These are phyloP conservation scores for Scaptomyza reducta DNA, from an alignment of 2,888 invertebrate genomes.

Conservation along the genomic window DNA sequence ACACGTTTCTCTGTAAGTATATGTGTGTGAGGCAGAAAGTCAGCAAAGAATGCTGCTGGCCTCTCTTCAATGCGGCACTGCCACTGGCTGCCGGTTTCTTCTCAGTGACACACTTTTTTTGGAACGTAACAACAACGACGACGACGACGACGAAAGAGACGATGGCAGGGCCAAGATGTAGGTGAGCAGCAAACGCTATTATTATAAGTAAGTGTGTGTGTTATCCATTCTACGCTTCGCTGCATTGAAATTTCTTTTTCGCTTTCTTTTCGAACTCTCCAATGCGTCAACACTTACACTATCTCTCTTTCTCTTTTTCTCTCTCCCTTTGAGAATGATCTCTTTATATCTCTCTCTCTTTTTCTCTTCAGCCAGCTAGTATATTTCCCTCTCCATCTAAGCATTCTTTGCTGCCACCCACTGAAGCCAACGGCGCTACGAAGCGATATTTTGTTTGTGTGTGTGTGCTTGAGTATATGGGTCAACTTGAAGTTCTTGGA, in stretches of 20 bases:
- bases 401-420: conserved; percentile 55
- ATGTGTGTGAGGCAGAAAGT: conserved; percentile 56
- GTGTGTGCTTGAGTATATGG: conserved; percentile 54
- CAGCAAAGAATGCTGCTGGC: conserved; percentile 62
- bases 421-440: conserved; percentile 26
- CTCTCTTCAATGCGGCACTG: conserved; percentile 47
- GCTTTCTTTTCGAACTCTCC: conserved; percentile 74
- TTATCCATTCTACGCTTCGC: conserved; percentile 74
- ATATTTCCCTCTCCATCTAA: conserved; percentile 13
- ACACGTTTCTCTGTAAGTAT: not conserved
- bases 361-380: conserved; percentile 1
- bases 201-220: conserved; percentile 14
- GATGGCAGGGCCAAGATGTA: conserved; percentile 58
- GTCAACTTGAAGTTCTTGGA: conserved; percentile 73
- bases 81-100: conserved; percentile 50
- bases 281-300: conserved; percentile 38
- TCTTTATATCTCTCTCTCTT: not conserved
- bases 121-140: conserved; percentile 16
- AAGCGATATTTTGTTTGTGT: conserved; percentile 1
- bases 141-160: conserved; percentile 12
- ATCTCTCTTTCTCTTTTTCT: conserved; percentile 28
- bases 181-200: conserved; percentile 50
- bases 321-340: conserved; percentile 7
- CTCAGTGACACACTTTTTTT: conserved; percentile 69
- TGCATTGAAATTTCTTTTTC: conserved; percentile 77